Evolutionary conservation across 2,888 invertebrate genomes (phyloP).

Genomic region (Sarcophaga carnaria): DNA sequence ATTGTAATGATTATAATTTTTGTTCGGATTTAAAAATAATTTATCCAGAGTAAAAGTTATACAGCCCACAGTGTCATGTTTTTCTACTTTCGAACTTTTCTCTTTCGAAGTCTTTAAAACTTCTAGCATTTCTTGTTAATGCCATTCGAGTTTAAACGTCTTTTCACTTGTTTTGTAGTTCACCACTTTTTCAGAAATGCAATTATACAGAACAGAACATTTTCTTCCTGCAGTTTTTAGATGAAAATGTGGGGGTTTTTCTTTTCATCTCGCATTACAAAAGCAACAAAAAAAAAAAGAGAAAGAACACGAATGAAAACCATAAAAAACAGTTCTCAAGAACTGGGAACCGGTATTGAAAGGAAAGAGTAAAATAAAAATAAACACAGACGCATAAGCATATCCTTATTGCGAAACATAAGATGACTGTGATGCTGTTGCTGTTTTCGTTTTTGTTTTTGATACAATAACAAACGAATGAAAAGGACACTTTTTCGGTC

Average conservation of each 20-base stretch:
- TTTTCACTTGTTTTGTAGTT: constrained; percentile 47
- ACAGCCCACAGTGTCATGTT: not conserved
- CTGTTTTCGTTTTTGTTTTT: constrained; percentile 12
- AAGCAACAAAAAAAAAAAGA: not conserved
- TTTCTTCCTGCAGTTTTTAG: constrained; percentile 48
- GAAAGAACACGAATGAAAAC: not conserved
- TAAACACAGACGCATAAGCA: not conserved
- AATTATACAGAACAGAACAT: constrained; percentile 68
- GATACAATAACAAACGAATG: constrained; percentile 27
- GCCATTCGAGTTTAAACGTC: constrained; percentile 27
- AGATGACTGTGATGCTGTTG: constrained; percentile 2
- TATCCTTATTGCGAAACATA: constrained; percentile 22
- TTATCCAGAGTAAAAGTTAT: not conserved
- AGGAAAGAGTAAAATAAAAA: constrained; percentile 7
- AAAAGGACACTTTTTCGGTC: constrained; percentile 36
- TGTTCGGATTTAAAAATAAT: too few relatives aligned
- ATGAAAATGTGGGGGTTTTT: constrained; percentile 29
- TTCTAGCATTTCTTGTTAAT: constrained; percentile 31
- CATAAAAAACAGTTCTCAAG: not conserved
- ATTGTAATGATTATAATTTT: too few relatives aligned
- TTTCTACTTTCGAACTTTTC: not conserved
- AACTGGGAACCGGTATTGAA: not conserved
- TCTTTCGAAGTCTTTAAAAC: constrained; percentile 13
- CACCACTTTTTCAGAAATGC: constrained; percentile 69
- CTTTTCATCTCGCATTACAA: constrained; percentile 13